Base-by-base conservation (phyloP, 2,113 vertebrate species). In the Lampris megalopsis region DNA sequence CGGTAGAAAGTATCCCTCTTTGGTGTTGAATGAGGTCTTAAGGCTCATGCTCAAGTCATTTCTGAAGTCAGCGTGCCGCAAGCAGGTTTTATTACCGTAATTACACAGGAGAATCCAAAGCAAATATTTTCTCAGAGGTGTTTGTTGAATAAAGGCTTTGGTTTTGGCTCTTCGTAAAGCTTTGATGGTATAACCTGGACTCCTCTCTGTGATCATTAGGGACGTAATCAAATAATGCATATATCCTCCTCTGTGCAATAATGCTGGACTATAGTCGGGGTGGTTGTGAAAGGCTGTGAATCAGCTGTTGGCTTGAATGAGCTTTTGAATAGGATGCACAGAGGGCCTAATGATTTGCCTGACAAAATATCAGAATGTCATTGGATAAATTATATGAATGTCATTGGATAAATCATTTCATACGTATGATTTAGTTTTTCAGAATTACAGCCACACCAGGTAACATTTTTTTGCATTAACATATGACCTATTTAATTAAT, bases 41-140 rank as follows among this genome's bases (percentile, higher is more conserved):
- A 45, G 43, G 43, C 43, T 45, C 7, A 24, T 2, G 4, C 43
- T 45, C 7, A 13, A 43, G 71, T 43, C 50, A 62, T 71, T 57
- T 40, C 62, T 56, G 49, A 73, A 75, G 63, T 70, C 58, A 66
- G 48, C 47, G 5, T 59, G 59, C 71, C 57, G 45, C 58, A 61
- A 42, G 45, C 56, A 77, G 43, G 48, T 68, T 75, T 62, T 41
- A 79, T 74, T 73, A 65, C 43, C 63, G 41, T 66, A 54, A 75
- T 79, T 72, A 75, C 60, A 63, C 8, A 42, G 61, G 41, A 5
- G 42, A 8, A 4, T 49, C 71, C 65, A 47, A 53, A 63, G 73
- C 50, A 68, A 6, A 58, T 4, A 11, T 63, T 4, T 45, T 45
- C 43, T 7, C 45, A 57, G 3, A 11, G 9, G 36, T 63, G 2